Evolutionary conservation across 1,140 invertebrate species (phyloP), one percentile per base, ranked within the genome.

Genomic region (Drosophila suzukii): DNA sequence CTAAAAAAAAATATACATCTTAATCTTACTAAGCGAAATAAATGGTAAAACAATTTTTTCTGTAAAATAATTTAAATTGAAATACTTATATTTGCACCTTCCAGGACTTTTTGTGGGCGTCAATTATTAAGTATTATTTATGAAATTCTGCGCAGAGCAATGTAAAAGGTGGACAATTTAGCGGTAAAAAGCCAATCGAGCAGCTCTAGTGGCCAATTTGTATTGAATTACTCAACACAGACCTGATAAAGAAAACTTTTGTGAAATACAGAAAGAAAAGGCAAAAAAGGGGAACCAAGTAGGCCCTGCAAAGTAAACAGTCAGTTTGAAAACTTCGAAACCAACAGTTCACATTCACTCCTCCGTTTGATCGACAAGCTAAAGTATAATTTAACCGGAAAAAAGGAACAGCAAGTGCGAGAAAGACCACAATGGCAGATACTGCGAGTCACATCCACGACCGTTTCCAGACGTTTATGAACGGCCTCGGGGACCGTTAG

Each of bases 401-500:
- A 36, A 54, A 41, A 58, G 50, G 6, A 30, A 50, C 11, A 50
- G 57, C 56, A 78, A 89, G 51, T 73, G 38, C 34, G 51, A 74
- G 54, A 65, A 56, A 56, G n/a, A 82, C 24, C 20, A 77, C 44
- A 65, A 78, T 78, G 65, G 59, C 75, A 83, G 85, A 73, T 20
- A 79, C 81, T 59, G 73, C 67, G 39, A 39, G 67, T 11, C 32
- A 66, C 38, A 15, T 88, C 3, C 60, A 81, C 10, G 78, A 91
- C 15, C 81, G 84, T 50, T 75, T 90, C 39, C 67, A 91, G 34
- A 67, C 56, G 8, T 86, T 91, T 43, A 49, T 86, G 17, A 61
- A 73, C 36, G 90, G 90, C n/a, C 57, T 91, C 10, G 46, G 75
- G 38, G 68, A 91, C 27, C 77, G 90, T 39, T 91, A 91, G 90